phyloP scores from a whole-genome alignment of 2,113 vertebrate species.

The Cricetomys ansorgei region DNA sequence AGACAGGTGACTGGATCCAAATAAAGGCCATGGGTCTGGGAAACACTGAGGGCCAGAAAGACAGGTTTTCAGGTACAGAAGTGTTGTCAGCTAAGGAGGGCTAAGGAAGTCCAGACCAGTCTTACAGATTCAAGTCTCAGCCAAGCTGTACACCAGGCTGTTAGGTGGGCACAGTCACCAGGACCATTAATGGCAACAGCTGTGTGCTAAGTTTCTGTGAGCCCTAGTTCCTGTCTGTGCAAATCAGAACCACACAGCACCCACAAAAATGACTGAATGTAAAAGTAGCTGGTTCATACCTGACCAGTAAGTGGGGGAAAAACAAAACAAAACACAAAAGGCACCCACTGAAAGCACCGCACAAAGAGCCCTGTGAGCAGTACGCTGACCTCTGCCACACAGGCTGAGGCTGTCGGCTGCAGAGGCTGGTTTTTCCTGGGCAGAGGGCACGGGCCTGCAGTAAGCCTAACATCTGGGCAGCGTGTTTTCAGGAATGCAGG shows the following conservation, averaged over 20 bases:
- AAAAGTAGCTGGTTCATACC: conserved; percentile 10
- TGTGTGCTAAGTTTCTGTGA: neutral
- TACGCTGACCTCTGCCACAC: neutral
- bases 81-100: neutral
- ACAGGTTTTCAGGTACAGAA: neutral
- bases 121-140: neutral
- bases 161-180: neutral
- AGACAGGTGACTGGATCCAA: neutral
- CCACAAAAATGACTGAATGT: neutral
- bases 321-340: conserved; percentile 31
- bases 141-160: neutral
- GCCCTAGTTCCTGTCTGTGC: neutral
- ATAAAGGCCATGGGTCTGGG: neutral
- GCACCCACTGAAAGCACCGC: neutral
- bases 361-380: neutral
- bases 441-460: neutral
- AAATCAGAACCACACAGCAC: conserved; percentile 17
- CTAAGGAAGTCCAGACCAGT: neutral
- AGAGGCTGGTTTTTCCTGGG: neutral
- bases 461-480: neutral
- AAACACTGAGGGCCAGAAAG: neutral
- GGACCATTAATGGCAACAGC: neutral
- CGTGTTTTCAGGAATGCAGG: too few species aligned
- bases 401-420: neutral
- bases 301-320: conserved; percentile 31